Base-by-base conservation (phyloP, 2,888 invertebrate genomes). In the Drosophila sordidapex region DNA sequence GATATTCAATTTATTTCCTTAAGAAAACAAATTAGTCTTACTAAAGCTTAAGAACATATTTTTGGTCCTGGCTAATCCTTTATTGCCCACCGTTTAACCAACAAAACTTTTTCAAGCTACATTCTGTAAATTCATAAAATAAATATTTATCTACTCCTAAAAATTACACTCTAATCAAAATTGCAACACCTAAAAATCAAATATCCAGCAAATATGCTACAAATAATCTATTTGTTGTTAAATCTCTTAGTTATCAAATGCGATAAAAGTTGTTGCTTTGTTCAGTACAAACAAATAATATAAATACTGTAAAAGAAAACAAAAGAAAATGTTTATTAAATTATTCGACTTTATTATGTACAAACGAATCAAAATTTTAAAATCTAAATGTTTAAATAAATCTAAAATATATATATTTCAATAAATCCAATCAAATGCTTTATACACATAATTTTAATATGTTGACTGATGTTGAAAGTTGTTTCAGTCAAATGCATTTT, bases 311-410 rank as follows among this genome's bases (percentile, higher is more conserved):
- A 15, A 46, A 46, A 15, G 0, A 25, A 25, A 8, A 15, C 4
- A 33, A 33, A 33, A 10, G 11, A 33, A 65, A 74, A 69, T 69
- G 52, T 74, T 79, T 77, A 70, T 70, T 56, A 48, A 54, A 68
- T 54, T 56, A 59, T 60, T 78, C 29, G 46, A 78, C 56, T 75
- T 69, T 21, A 75, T 69, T 25, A 75, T 87, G 85, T 85, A 89
- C 89, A 86, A 85, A 67, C 54, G 58, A 77, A 81, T 71, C 65
- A 60, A 70, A 83, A 83, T 76, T 88, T 70, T 71, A 72, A 81
- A 51, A 62, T 83, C 85, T 85, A 80, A 84, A 84, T 85, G 89
- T 89, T 87, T 70, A 76, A 87, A 69, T 78, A 82, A 72, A 67
- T 49, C 40, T 27, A 71, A 56, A 63, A 61, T 51, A 59, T n/a